phyloP scores from a whole-genome alignment of 1,140 invertebrate genomes.

The Pomacea maculata region DNA sequence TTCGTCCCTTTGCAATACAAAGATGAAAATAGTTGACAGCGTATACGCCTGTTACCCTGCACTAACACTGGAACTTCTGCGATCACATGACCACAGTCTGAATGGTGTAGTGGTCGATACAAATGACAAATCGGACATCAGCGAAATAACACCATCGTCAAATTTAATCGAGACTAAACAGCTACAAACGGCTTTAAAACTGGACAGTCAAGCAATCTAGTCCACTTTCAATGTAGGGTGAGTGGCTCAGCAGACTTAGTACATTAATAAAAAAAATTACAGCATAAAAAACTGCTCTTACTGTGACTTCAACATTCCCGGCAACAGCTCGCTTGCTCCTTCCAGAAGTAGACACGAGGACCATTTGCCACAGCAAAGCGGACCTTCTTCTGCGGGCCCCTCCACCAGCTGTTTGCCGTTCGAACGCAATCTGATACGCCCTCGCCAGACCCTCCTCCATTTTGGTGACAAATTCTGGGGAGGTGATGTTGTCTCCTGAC shows the following conservation, averaged over 20 bases:
- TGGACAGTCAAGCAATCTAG: background rate
- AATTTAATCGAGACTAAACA: background rate
- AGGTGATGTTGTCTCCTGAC: background rate
- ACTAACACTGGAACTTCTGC: too few relatives aligned
- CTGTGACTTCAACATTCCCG: conserved; percentile 13
- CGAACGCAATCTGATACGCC: conserved; percentile 14
- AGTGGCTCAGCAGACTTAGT: background rate
- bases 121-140: background rate
- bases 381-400: conserved; percentile 7
- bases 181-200: background rate
- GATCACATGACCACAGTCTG: background rate
- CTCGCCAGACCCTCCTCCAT: conserved; percentile 11
- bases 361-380: background rate
- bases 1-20: too few relatives aligned
- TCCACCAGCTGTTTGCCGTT: conserved; percentile 14
- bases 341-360: background rate
- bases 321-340: conserved; percentile 5
- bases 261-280: background rate
- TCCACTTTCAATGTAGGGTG: too few relatives aligned
- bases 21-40: too few relatives aligned
- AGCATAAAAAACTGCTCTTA: background rate
- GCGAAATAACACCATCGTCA: background rate
- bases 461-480: background rate
- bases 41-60: too few relatives aligned
- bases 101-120: background rate